Evolutionary conservation across 2,888 invertebrate genomes (phyloP).

Genomic region (Plagodis pulveraria): DNA sequence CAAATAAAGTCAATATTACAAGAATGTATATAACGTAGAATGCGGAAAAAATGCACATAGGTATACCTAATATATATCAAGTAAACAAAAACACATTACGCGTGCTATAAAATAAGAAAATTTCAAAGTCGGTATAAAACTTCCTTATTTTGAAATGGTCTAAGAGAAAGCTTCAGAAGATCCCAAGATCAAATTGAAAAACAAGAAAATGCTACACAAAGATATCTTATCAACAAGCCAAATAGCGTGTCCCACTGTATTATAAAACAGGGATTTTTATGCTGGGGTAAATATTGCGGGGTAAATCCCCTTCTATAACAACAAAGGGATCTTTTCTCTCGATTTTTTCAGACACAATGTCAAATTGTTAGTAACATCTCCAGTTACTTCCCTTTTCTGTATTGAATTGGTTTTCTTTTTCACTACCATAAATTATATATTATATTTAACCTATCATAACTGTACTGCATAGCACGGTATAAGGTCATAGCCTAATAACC

Average conservation of each 20-base stretch:
- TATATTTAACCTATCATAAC: no score
- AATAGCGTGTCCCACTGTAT: conserved; percentile 17
- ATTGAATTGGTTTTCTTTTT: no score
- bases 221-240: conserved; percentile 15
- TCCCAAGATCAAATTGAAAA: neutral
- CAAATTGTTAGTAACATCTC: neutral
- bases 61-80: no score
- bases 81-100: no score
- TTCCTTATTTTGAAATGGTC: neutral
- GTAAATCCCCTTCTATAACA: conserved; percentile 23
- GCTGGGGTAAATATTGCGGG: conserved; percentile 22
- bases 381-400: neutral
- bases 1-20: no score
- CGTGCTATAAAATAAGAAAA: no score
- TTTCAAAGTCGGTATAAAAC: no score
- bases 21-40: no score
- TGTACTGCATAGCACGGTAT: no score
- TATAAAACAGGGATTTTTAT: conserved; percentile 29
- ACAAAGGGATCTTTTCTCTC: conserved; percentile 20
- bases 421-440: no score
- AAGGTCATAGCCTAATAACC: no score
- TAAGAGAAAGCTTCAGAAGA: neutral
- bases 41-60: no score
- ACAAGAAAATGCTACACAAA: conserved; percentile 5
- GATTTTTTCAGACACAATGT: neutral